These are phyloP conservation scores for Falco biarmicus DNA, from an alignment of 2,797 vertebrate species.

Conservation along the genomic window DNA sequence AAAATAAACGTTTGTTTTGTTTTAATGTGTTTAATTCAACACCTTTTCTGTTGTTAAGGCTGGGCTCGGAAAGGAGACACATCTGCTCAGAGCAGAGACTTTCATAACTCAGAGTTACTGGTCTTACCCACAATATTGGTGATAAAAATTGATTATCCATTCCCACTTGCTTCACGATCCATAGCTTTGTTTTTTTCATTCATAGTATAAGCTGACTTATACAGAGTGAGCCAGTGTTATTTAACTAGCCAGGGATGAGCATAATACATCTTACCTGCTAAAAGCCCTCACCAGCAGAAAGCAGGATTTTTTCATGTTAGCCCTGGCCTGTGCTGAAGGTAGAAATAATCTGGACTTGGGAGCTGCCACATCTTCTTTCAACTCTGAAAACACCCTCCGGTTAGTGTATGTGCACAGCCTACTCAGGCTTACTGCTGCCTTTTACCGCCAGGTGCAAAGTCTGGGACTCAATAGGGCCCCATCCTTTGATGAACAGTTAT, in stretches of 20 bases:
- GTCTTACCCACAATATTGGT: constrained; percentile 74
- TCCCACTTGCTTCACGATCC: constrained; percentile 77
- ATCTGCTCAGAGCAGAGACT: constrained; percentile 49
- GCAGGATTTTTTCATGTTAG: constrained; percentile 1
- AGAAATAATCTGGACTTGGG: constrained; percentile 15
- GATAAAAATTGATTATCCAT: constrained; percentile 84
- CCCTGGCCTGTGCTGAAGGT: not conserved
- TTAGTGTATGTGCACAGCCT: not conserved
- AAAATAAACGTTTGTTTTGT: not conserved
- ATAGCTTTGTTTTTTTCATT: constrained; percentile 76
- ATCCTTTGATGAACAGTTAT: not conserved
- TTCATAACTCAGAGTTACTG: constrained; percentile 73
- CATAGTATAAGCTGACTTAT: constrained; percentile 70
- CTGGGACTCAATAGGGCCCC: not conserved
- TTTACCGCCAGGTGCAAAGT: not conserved
- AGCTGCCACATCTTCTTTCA: not conserved
- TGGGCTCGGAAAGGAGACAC: constrained; percentile 25
- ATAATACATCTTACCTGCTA: constrained; percentile 57
- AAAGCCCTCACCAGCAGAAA: constrained; percentile 56
- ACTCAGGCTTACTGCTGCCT: not conserved
- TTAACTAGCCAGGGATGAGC: constrained; percentile 68
- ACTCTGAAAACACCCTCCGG: not conserved
- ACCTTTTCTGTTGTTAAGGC: not conserved
- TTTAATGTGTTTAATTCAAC: not conserved
- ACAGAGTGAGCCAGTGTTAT: constrained; percentile 65